Evolutionary conservation across 2,113 vertebrate genomes (phyloP), one percentile per base, ranked within the genome.

Genomic region (Cacatua alba): DNA sequence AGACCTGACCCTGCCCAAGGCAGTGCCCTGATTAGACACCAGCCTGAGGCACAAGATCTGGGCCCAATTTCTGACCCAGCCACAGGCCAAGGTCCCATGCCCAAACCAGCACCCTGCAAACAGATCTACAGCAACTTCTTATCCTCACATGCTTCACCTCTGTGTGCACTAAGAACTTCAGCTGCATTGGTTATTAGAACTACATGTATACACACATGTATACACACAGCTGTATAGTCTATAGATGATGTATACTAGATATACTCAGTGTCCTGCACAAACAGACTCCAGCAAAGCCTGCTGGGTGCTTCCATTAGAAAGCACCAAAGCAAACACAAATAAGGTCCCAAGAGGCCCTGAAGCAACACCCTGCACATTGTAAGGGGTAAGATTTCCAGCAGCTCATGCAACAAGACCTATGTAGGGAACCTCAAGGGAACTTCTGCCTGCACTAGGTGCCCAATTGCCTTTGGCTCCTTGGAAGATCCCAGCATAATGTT

Each of bases 301-400:
- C 33, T 35, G 43, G 5, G 2, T 19, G 16, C 26, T 44, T 13
- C 79, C 15, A 0, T 18, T 17, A 51, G 13, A 46, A 85, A 72
- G 55, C 69, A 63, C 23, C 51, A n/a, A 25, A 65, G 57, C 71
- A 41, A 59, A 57, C 28, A 37, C 23, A 23, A 35, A 41, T 2
- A 5, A 71, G 71, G 6, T 63, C 69, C 67, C 23, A 28, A 23
- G 24, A 46, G 48, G 26, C 31, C 28, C 43, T 43, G n/a, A 37
- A 69, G 82, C 62, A 67, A 11, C 0, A 1, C 11, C n/a, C 0
- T 0, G 16, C 17, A 8, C 19, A 5, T 1, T 9, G 25, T 3
- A 13, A 72, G 31, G 70, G 31, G 20, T 18, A 15, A 37, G 10
- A 31, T 7, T 59, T 46, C n/a, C 78, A 82, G 37, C 25, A 13